phyloP scores from a whole-genome alignment of 2,888 invertebrate species.

The Netelia melanura region DNA sequence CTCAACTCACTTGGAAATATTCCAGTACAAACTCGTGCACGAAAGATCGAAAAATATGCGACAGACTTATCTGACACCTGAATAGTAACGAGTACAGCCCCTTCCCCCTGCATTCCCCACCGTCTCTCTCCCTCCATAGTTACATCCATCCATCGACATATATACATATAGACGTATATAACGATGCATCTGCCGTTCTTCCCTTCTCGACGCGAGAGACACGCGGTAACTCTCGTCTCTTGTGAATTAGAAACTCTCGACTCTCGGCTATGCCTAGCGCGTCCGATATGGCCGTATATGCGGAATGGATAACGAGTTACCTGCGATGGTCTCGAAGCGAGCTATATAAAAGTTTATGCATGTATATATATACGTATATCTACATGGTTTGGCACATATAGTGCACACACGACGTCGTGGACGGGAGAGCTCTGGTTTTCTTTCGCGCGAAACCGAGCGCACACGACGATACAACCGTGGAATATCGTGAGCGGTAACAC shows the following conservation, averaged over 20 bases:
- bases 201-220: constrained; percentile 23
- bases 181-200: background rate
- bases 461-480: constrained; percentile 4
- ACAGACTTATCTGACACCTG: background rate
- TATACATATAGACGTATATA: background rate
- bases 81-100: constrained; percentile 23
- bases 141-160: background rate
- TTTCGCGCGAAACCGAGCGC: constrained; percentile 36
- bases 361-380: background rate
- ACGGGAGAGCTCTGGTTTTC: constrained; percentile 55
- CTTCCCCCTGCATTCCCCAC: background rate
- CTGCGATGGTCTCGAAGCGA: constrained; percentile 28
- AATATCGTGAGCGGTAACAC: constrained; percentile 32
- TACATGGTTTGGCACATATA: constrained; percentile 10
- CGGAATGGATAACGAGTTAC: constrained; percentile 65
- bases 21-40: background rate
- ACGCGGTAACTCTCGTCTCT: constrained; percentile 43
- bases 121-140: background rate
- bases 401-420: constrained; percentile 26
- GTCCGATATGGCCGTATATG: constrained; percentile 65
- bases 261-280: constrained; percentile 54
- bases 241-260: constrained; percentile 65
- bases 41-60: background rate
- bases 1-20: background rate
- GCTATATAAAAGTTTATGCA: constrained; percentile 16